Evolutionary conservation across 2,888 invertebrate genomes (phyloP).

Genomic region (Drosophila cracens): DNA sequence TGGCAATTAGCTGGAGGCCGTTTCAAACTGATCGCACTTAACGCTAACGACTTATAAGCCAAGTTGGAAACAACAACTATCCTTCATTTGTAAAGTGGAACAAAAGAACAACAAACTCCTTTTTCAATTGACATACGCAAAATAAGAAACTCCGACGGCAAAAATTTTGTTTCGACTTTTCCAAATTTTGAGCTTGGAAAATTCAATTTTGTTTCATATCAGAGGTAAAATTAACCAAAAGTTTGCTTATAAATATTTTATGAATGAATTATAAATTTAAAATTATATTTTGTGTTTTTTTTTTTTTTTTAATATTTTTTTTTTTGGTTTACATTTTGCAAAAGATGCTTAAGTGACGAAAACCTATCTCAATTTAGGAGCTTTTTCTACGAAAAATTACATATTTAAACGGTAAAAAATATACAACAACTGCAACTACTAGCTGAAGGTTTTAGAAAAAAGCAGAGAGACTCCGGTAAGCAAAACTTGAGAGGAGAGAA

Average conservation of each 20-base stretch:
- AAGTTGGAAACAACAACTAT: conserved; percentile 12
- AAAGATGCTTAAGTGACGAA: not conserved
- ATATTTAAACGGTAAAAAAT: no score
- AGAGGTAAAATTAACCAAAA: conserved; percentile 31
- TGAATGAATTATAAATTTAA: not conserved
- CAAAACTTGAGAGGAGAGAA: not conserved
- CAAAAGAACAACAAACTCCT: not conserved
- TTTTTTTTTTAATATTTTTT: not conserved
- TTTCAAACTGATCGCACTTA: conserved; percentile 25
- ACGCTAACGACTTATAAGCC: conserved; percentile 12
- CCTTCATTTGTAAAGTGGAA: conserved; percentile 39
- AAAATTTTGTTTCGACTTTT: conserved; percentile 27
- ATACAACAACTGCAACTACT: not conserved
- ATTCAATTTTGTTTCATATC: not conserved
- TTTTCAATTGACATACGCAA: conserved; percentile 23
- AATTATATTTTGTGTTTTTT: not conserved
- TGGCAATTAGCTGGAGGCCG: conserved; percentile 48
- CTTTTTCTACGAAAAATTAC: not conserved
- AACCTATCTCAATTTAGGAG: not conserved
- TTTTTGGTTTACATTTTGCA: not conserved
- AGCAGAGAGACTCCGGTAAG: not conserved
- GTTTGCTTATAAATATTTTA: not conserved
- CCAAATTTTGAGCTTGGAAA: not conserved
- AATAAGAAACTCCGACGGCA: conserved; percentile 59
- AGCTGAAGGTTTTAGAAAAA: not conserved